A percentile compares a stretch with the other conserved stretches of the same genome.
Conservation (phyloP, 2,888 invertebrate genomes). For the Taenaris catops region DNA sequence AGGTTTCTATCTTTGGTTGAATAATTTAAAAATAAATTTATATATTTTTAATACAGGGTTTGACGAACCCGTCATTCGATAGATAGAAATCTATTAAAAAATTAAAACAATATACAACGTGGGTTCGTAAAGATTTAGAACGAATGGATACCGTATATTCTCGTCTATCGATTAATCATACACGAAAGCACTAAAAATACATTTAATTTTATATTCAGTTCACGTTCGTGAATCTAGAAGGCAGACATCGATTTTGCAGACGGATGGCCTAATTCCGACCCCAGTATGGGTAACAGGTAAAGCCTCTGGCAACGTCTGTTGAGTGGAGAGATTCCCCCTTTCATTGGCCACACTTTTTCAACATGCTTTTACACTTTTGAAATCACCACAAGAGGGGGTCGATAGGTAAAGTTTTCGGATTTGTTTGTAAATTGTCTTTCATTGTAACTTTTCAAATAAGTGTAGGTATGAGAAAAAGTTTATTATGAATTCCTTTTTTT, state of each 20-base stretch:
- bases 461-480: conserved; percentile 2
- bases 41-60: too few relatives aligned
- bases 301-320: conserved; percentile 51
- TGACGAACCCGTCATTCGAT: too few relatives aligned
- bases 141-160: too few relatives aligned
- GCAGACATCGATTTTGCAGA: conserved; percentile 25
- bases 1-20: too few relatives aligned
- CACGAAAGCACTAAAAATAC: conserved; percentile 4
- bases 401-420: conserved; percentile 9
- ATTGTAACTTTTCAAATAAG: conserved; percentile 10
- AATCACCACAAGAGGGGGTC: conserved; percentile 9
- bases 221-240: conserved; percentile 21
- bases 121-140: too few relatives aligned
- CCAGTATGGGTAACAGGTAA: conserved; percentile 44
- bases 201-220: conserved; percentile 19
- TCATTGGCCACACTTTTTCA: conserved; percentile 40
- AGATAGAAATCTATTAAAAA: too few relatives aligned
- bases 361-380: conserved; percentile 70
- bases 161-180: conserved; percentile 4
- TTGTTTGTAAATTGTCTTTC: conserved; percentile 5
- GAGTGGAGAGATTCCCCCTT: conserved; percentile 52
- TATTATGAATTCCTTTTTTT: too few relatives aligned
- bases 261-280: conserved; percentile 46
- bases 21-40: too few relatives aligned
- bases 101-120: too few relatives aligned